Percentiles rank a stretch among this genome's conserved stretches.
These are phyloP conservation scores for Halocynthia roretzi DNA, from an alignment of 23 tunicate species.

Conservation along the genomic window DNA sequence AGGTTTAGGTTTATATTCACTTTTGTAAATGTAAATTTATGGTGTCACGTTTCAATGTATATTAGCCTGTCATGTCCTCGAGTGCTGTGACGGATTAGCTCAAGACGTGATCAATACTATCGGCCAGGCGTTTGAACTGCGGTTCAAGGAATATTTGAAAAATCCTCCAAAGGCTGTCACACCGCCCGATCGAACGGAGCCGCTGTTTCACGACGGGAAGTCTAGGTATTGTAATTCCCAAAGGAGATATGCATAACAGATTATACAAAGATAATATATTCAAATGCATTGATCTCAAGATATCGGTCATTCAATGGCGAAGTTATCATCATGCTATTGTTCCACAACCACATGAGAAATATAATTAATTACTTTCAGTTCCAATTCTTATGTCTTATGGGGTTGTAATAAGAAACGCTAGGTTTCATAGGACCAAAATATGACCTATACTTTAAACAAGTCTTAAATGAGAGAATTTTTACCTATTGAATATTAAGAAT, in stretches of 20 bases:
- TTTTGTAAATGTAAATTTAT: neutral
- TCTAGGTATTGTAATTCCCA: slow-evolving; percentile 35
- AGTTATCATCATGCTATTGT: too few relatives aligned
- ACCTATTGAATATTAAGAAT: too few relatives aligned
- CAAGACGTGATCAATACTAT: slow-evolving; percentile 89
- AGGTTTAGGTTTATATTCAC: neutral
- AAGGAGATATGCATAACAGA: neutral
- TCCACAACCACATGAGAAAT: too few relatives aligned
- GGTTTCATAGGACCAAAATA: too few relatives aligned
- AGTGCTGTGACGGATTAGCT: slow-evolving; percentile 82
- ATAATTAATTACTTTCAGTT: too few relatives aligned
- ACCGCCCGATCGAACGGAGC: slow-evolving; percentile 96
- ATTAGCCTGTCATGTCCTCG: slow-evolving; percentile 87
- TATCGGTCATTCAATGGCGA: neutral
- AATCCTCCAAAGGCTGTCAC: slow-evolving; percentile 94
- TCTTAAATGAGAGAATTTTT: too few relatives aligned
- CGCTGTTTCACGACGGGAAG: slow-evolving; percentile 93
- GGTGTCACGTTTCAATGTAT: neutral
- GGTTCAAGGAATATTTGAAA: slow-evolving; percentile 86
- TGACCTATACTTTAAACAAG: too few relatives aligned
- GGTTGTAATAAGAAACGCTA: too few relatives aligned
- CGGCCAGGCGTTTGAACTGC: slow-evolving; percentile 95
- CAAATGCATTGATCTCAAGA: neutral
- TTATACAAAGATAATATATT: neutral
- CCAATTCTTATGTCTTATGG: too few relatives aligned